Evolutionary conservation across 2,888 invertebrate genomes (phyloP), one percentile per base, ranked within the genome.

Genomic region (Conchocele bisecta): DNA sequence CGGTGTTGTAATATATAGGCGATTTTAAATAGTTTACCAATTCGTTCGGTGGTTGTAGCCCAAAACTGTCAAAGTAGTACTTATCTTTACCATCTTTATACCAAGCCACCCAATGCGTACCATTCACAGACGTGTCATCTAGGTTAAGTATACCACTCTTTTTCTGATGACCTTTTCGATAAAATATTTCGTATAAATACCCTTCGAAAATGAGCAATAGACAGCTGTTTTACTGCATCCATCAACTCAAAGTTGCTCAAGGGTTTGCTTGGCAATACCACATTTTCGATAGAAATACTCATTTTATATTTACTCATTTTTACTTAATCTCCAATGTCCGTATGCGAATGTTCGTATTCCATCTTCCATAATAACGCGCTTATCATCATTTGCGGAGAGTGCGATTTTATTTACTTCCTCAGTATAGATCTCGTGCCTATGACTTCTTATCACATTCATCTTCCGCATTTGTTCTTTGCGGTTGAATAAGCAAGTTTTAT

Each of bases 381-480:
- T 56, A 37, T 29, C 37, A 20, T 63, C 61, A 5, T 33, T 28
- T n/a, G 46, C 35, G 4, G 61, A 63, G 2, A 63, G 46, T 1
- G 68, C 44, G 11, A 54, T 17, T 29, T 63, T 68, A 41, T 63
- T 63, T 17, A 68, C 20, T 24, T 60, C 44, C 26, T 67, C 33
- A 17, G 44, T 31, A 39, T 61, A 60, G n/a, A 66, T 26, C 29
- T 48, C 28, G 41, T 66, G 59, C n/a, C 33, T 13, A 13, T 37
- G n/a, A 24, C 44, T 44, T 20, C 61, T 9, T 22, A 61, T 53
- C 4, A 51, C 63, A 22, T 63, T 63, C 61, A 61, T 61, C 4
- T n/a, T 37, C 22, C 39, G 39, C 3, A 20, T 29, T 15, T 24
- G 13, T n/a, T 44, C 56, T 41, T 17, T 31, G 13, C 35, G 26